Conservation (phyloP, 2,113 vertebrate species). For the Hyperoodon ampullatus region DNA sequence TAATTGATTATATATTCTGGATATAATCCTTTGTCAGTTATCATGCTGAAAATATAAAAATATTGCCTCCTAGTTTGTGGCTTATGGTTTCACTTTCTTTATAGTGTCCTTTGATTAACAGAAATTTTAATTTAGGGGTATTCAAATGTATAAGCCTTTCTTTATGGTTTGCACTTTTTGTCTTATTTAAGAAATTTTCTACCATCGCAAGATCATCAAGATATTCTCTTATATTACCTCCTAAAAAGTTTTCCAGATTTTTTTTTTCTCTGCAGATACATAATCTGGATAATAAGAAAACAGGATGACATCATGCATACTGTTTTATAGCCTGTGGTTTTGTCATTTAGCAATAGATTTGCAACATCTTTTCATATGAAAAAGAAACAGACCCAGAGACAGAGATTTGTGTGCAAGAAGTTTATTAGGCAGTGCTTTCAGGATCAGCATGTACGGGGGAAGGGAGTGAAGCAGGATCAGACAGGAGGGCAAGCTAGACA, state of each 20-base stretch:
- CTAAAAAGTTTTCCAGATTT: conserved; percentile 38
- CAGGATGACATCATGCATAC: not conserved
- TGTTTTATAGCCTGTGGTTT: conserved; percentile 44
- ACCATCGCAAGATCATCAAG: conserved; percentile 26
- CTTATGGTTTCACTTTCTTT: conserved; percentile 44
- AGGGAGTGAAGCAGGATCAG: conserved; percentile 49
- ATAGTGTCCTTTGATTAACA: not conserved
- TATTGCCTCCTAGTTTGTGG: not conserved
- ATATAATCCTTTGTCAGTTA: conserved; percentile 34
- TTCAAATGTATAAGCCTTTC: conserved; percentile 43
- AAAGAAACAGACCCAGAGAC: conserved; percentile 69
- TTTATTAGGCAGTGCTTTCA: conserved; percentile 46
- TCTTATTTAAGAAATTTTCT: conserved; percentile 28
- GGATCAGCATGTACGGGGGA: conserved; percentile 5
- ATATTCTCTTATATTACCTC: conserved; percentile 26
- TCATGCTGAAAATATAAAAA: conserved; percentile 51
- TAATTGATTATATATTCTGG: not conserved
- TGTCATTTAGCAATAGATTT: conserved; percentile 54
- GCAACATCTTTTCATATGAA: conserved; percentile 67
- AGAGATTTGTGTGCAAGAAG: conserved; percentile 57
- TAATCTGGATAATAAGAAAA: conserved; percentile 44
- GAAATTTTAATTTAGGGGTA: conserved; percentile 38
- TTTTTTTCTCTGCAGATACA: conserved; percentile 25
- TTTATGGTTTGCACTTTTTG: not conserved
- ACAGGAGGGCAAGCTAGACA: not conserved